phyloP scores from a whole-genome alignment of 1,140 invertebrate genomes.

The Drosophila sproati region DNA sequence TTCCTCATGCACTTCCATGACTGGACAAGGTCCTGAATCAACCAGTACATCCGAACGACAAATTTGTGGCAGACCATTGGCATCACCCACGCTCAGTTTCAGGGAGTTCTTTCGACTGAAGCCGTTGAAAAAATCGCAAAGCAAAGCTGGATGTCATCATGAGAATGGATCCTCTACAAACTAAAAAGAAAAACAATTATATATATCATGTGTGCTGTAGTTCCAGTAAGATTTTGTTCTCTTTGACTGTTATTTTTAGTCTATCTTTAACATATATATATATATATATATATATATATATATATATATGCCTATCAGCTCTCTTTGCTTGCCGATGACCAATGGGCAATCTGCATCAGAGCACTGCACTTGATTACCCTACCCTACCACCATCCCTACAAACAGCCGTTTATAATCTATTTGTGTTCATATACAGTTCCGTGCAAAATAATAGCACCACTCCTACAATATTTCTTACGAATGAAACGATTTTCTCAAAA shows the following conservation, averaged over 20 bases:
- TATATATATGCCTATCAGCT: conserved; percentile 52
- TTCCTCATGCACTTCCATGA: conserved; percentile 47
- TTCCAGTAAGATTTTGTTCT: conserved; percentile 11
- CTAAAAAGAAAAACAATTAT: conserved; percentile 24
- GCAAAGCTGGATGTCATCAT: conserved; percentile 16
- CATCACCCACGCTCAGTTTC: conserved; percentile 57
- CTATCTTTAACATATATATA: background rate
- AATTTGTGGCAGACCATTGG: conserved; percentile 6
- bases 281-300: too few species aligned
- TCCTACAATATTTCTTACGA: too few species aligned
- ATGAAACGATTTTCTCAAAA: too few species aligned
- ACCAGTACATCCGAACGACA: conserved; percentile 65
- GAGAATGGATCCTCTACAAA: conserved; percentile 71
- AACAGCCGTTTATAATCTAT: conserved; percentile 4
- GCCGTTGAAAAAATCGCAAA: conserved; percentile 40
- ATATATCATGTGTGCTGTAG: background rate
- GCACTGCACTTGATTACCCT: conserved; percentile 62
- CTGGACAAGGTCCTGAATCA: conserved; percentile 54
- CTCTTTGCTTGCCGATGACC: conserved; percentile 20
- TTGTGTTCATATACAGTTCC: background rate
- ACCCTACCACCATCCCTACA: conserved; percentile 30
- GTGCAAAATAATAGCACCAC: too few species aligned
- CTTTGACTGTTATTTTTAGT: conserved; percentile 60
- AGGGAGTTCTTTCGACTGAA: conserved; percentile 70
- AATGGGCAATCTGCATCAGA: conserved; percentile 28